Base-by-base conservation (phyloP, 2,113 vertebrate species). In the Carassius auratus region DNA sequence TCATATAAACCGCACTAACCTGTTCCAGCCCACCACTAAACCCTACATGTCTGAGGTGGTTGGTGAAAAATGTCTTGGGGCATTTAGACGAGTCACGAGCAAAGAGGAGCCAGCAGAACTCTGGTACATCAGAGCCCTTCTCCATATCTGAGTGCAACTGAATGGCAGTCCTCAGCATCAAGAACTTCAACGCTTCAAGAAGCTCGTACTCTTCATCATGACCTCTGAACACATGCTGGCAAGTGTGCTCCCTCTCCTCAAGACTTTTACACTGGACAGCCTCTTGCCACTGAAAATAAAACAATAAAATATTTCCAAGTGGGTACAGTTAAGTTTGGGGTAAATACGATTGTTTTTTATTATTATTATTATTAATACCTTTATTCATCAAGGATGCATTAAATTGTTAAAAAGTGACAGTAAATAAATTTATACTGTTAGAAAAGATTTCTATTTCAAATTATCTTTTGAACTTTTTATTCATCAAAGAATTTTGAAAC, bases 51-150 rank as follows among this genome's bases (percentile, higher is more conserved):
- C 95, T 95, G 23, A 97, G 91, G 85, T 97, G 96, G 91, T 97
- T 97, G 36, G 85, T 92, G 91, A 97, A 92, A 88, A 97, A 91
- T 85, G 95, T 94, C 38, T 84, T 92, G 50, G 96, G 96, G 84
- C 95, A 93, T 76, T 85, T 92, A 0, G 96, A 97, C 2, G 95
- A 96, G 89, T 97, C 96, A 52, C 96, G 93, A 82, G 96, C 96
- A 92, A 97, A 97, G 13, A 97, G 91, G 9, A 97, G 93, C 93
- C 95, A 96, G 1, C 95, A 96, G 90, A 97, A 97, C 48, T 96
- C 93, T 0, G 96, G 96, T 0, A 97, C 96, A 5, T 19, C 38
- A 5, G 93, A 96, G 71, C 94, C 95, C 26, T 91, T 92, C 81
- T 93, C 91, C 87, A 92, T 94, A 1, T 93, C 91, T 0, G 92